Conservation (phyloP, 2,797 vertebrate species). For the Danio choprae region DNA sequence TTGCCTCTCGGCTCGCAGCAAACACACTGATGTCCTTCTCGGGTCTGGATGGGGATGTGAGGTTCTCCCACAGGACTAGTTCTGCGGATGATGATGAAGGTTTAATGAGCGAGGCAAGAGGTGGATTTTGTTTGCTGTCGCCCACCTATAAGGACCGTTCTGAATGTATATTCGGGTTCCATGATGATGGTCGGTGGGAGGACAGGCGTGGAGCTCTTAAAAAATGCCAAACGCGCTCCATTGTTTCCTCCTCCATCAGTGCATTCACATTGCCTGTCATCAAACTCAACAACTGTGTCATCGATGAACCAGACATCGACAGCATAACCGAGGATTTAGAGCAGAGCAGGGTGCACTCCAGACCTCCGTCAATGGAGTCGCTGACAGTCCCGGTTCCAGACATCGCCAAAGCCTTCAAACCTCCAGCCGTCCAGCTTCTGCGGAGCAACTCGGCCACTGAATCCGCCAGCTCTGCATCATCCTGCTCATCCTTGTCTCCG, state of each 20-base stretch:
- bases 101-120: constrained; percentile 80
- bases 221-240: constrained; percentile 92
- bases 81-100: constrained; percentile 85
- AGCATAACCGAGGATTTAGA: constrained; percentile 90
- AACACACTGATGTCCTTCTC: constrained; percentile 86
- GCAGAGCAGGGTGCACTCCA: constrained; percentile 67
- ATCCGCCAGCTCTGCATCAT: constrained; percentile 75
- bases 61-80: constrained; percentile 75
- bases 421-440: constrained; percentile 69
- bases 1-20: constrained; percentile 80
- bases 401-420: constrained; percentile 84
- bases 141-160: constrained; percentile 83
- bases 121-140: constrained; percentile 80
- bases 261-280: constrained; percentile 97
- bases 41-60: constrained; percentile 67
- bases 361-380: constrained; percentile 88
- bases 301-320: constrained; percentile 94
- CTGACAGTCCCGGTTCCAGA: constrained; percentile 84
- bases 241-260: constrained; percentile 95
- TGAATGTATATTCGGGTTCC: constrained; percentile 78
- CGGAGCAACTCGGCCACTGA: constrained; percentile 86
- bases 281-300: constrained; percentile 98
- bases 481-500: constrained; percentile 76
- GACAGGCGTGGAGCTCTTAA: constrained; percentile 74
- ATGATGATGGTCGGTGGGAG: constrained; percentile 75